phyloP scores from a whole-genome alignment of 2,888 invertebrate species.

The Trachelus tabidus region DNA sequence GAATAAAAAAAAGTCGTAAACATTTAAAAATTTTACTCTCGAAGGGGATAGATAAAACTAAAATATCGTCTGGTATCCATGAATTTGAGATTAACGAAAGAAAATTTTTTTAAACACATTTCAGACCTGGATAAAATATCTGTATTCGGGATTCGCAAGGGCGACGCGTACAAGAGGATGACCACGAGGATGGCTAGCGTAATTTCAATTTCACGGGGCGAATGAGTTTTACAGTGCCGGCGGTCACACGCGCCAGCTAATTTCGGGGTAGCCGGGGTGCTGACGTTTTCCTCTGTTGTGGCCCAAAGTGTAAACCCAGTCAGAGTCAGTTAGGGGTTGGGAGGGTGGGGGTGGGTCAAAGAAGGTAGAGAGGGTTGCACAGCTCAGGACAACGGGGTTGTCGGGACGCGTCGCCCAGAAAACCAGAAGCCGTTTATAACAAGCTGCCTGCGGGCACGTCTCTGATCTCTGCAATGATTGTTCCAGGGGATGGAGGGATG shows the following conservation, averaged over 20 bases:
- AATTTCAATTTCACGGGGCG: constrained; percentile 51
- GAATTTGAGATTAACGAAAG: not conserved
- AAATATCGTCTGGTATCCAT: not conserved
- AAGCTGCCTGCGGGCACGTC: constrained; percentile 55
- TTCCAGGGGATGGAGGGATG: constrained; percentile 41
- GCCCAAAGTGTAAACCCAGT: constrained; percentile 33
- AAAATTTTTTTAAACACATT: not conserved
- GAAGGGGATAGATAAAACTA: not conserved
- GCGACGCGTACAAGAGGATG: not conserved
- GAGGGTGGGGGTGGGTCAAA: not conserved
- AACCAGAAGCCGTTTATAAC: constrained; percentile 55
- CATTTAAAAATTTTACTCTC: not conserved
- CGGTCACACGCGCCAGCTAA: constrained; percentile 45
- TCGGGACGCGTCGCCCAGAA: constrained; percentile 13
- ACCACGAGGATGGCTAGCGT: constrained; percentile 2
- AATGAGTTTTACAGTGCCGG: constrained; percentile 33
- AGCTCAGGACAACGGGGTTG: not conserved
- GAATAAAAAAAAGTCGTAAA: not conserved
- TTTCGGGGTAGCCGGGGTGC: constrained; percentile 27
- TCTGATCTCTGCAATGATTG: constrained; percentile 61
- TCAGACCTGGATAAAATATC: not conserved
- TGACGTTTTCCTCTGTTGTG: constrained; percentile 29
- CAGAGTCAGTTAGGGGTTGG: constrained; percentile 21
- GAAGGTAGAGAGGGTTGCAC: not conserved
- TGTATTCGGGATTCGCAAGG: not conserved